These are phyloP conservation scores for Sminthurides bifidus DNA, from an alignment of 1,140 invertebrate genomes.

Conservation along the genomic window DNA sequence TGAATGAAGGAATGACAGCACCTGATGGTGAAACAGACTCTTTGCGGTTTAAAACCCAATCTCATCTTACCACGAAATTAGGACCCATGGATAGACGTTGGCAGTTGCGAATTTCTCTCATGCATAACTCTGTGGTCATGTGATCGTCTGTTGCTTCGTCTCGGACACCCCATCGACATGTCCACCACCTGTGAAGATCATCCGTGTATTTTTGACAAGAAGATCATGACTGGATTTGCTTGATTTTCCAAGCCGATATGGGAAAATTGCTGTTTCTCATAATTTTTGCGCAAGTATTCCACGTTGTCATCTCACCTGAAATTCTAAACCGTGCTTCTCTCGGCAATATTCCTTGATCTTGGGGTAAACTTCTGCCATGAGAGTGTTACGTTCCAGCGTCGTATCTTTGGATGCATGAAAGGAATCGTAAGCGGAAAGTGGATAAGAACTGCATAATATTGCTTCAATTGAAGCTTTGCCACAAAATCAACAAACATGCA, in stretches of 20 bases:
- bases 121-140: slow-evolving; percentile 95
- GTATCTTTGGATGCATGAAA: too few relatives aligned
- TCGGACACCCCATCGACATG: slow-evolving; percentile 93
- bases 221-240: too few relatives aligned
- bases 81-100: slow-evolving; percentile 94
- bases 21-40: too few relatives aligned
- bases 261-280: too few relatives aligned
- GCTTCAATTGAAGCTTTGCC: too few relatives aligned
- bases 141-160: slow-evolving; percentile 98
- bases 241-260: too few relatives aligned
- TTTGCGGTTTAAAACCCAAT: too few relatives aligned
- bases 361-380: slow-evolving; percentile 98
- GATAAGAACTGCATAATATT: too few relatives aligned
- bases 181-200: slow-evolving; percentile 90
- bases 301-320: slow-evolving; percentile 61
- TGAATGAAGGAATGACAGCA: too few relatives aligned
- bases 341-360: slow-evolving; percentile 92
- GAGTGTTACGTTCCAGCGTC: slow-evolving; percentile 88
- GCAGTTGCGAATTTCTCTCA: slow-evolving; percentile 96
- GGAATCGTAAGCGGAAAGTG: too few relatives aligned
- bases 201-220: too few relatives aligned
- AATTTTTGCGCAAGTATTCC: slow-evolving; percentile 5
- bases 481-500: not conserved
- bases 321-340: slow-evolving; percentile 95
- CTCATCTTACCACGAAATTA: slow-evolving; percentile 84